Base-by-base conservation (phyloP, 2,888 invertebrate species). In the Malthinus flaveolus region DNA sequence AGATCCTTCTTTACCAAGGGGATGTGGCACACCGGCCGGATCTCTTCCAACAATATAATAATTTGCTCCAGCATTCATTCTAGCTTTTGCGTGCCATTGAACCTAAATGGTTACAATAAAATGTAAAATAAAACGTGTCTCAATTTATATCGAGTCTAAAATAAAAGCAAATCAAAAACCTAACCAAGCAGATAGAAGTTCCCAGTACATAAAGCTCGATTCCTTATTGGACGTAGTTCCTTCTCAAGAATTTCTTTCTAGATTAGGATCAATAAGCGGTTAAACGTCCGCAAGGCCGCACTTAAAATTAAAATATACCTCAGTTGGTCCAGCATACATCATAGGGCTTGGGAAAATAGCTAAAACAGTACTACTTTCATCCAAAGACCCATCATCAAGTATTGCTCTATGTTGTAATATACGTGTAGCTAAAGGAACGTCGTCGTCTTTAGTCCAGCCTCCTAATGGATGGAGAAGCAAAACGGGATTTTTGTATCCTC, bases 291-390 rank as follows among this genome's bases (percentile, higher is more conserved):
- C 23, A 23, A 3, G 23, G 5, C 23, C 23, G 23, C 1, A 10
- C 1, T 13, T 13, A 23, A 42, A 42, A 42, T 42, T 9, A 15
- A 42, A 42, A 36, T 31, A 4, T 50, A 59, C 59, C 84, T 99
- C 99, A 10, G 97, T 95, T 10, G 99, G 98, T 0, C 99, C 99
- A 1, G 98, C 99, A 76, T 99, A 99, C 90, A 97, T 91, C 99
- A 99, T 99, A 1, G 99, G 99, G 51, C 97, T 97, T 0, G 99
- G 99, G 81, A 99, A 99, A 73, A 99, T 97, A 0, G 97, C 97
- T 58, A 98, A 79, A 7, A 99, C 86, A 0, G 99, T 99, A 31
- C 89, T 85, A 35, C 86, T 82, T 0, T 90, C 87, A 74, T 97
- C 93, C 13, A 95, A 73, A 0, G 95, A 85, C 0, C 91, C 90